Conservation (phyloP, 2,888 invertebrate genomes). For the Odiellus spinosus region DNA sequence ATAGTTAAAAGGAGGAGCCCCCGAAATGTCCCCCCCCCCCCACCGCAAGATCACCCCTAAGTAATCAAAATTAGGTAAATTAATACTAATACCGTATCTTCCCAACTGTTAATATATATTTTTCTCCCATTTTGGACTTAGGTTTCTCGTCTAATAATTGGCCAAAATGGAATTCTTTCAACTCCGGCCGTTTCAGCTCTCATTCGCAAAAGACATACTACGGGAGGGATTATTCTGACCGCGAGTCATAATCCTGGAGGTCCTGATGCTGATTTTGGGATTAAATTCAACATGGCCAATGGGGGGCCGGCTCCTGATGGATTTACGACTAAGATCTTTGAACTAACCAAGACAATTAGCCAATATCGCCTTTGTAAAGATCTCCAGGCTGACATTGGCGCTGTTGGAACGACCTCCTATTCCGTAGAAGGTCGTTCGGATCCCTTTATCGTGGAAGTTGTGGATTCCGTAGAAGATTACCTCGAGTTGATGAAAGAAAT, state of each 20-base stretch:
- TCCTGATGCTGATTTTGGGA: slow-evolving; percentile 91
- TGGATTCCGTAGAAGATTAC: slow-evolving; percentile 82
- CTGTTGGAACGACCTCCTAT: slow-evolving; percentile 49
- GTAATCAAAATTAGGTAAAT: too few species aligned
- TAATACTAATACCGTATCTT: too few species aligned
- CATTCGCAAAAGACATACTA: slow-evolving; percentile 59
- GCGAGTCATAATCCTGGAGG: slow-evolving; percentile 99
- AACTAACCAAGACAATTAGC: slow-evolving; percentile 56
- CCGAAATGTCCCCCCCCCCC: too few species aligned
- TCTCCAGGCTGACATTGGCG: slow-evolving; percentile 55
- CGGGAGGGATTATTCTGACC: slow-evolving; percentile 90
- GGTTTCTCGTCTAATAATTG: slow-evolving; percentile 66
- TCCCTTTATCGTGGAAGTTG: slow-evolving; percentile 67
- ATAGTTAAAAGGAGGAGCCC: too few species aligned
- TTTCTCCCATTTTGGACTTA: too few species aligned
- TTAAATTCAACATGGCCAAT: slow-evolving; percentile 94
- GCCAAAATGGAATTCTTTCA: slow-evolving; percentile 85
- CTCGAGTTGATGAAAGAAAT: slow-evolving; percentile 82
- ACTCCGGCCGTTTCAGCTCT: slow-evolving; percentile 93
- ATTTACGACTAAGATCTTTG: slow-evolving; percentile 74
- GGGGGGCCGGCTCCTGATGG: slow-evolving; percentile 87
- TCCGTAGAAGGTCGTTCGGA: slow-evolving; percentile 44
- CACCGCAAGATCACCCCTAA: too few species aligned
- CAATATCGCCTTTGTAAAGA: slow-evolving; percentile 65
- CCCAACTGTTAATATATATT: too few species aligned